These are phyloP conservation scores for Gouania willdenowi DNA, from an alignment of 2,797 vertebrate species.

Conservation along the genomic window DNA sequence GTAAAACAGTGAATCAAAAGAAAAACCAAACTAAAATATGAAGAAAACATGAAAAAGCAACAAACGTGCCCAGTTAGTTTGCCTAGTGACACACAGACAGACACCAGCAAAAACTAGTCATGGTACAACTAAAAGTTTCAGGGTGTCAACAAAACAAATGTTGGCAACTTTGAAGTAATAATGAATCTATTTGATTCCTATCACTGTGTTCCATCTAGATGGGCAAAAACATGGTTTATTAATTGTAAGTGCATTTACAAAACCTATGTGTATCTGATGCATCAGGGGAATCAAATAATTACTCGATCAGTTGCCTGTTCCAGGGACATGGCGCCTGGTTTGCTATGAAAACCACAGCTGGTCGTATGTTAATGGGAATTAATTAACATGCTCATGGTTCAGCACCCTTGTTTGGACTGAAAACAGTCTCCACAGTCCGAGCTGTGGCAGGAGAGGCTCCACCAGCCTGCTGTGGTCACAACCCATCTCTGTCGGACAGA, in stretches of 20 bases:
- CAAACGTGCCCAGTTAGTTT: too few relatives aligned
- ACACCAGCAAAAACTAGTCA: too few relatives aligned
- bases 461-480: constrained; percentile 62
- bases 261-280: constrained; percentile 72
- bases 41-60: too few relatives aligned
- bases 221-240: too few relatives aligned
- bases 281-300: constrained; percentile 76
- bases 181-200: constrained; percentile 31
- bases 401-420: constrained; percentile 71
- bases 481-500: constrained; percentile 71
- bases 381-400: constrained; percentile 71
- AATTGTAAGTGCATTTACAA: too few relatives aligned
- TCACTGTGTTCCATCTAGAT: constrained; percentile 72
- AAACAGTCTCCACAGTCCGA: constrained; percentile 68
- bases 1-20: too few relatives aligned
- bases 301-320: constrained; percentile 62
- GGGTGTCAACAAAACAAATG: too few relatives aligned
- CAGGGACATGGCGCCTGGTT: constrained; percentile 56
- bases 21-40: too few relatives aligned
- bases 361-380: constrained; percentile 76
- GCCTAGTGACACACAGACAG: too few relatives aligned
- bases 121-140: too few relatives aligned
- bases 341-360: constrained; percentile 65
- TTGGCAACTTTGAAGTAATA: too few relatives aligned
- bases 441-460: constrained; percentile 53